Base-by-base conservation (phyloP, 2,888 invertebrate species). In the Dolichopus griseipennis region DNA sequence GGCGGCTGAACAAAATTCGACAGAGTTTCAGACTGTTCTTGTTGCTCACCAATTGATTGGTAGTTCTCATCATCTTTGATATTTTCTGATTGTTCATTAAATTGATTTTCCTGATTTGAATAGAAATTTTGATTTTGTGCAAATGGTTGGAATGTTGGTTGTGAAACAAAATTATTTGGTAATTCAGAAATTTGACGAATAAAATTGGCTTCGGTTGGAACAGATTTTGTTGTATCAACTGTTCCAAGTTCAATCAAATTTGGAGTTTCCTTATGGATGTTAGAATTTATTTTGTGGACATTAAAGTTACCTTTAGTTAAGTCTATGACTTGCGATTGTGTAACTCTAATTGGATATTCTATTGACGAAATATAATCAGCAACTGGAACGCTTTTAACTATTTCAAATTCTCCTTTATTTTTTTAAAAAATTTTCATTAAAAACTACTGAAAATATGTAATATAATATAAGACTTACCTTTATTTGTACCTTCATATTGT, bases 291-390 rank as follows among this genome's bases (percentile, higher is more conserved):
- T 10, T 64, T 64, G 20, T n/a, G 20, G 1, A 15, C 1, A 63
- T 27, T 27, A 1, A n/a, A 18, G 67, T 84, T 83, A 63, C 88
- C 80, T 74, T 88, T 75, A 21, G 89, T 88, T 20, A 92, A 87
- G 69, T 81, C 81, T 21, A 78, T 77, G 12, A 79, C 71, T 67
- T 77, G 78, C 3, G 81, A 77, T 74, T 90, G 87, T 69, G 90
- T 85, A 67, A 87, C 84, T 72, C 88, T 88, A 63, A 89, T 84
- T 12, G 91, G 89, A 78, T 90, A 89, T 73, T 90, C 89, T 63
- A 90, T 83, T 1, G 89, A 88, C 63, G 90, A 87, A 1, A 89
- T 83, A 74, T 85, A 90, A 75, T 90, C 88, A 4, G 86, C 86
- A 8, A 91, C 74, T 63, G 88, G 87, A 67, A 90, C 83, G 75